Percentiles rank a stretch among this genome's conserved stretches.
Evolutionary conservation across 2,888 invertebrate genomes (phyloP).

Genomic region (Pammene aurita): DNA sequence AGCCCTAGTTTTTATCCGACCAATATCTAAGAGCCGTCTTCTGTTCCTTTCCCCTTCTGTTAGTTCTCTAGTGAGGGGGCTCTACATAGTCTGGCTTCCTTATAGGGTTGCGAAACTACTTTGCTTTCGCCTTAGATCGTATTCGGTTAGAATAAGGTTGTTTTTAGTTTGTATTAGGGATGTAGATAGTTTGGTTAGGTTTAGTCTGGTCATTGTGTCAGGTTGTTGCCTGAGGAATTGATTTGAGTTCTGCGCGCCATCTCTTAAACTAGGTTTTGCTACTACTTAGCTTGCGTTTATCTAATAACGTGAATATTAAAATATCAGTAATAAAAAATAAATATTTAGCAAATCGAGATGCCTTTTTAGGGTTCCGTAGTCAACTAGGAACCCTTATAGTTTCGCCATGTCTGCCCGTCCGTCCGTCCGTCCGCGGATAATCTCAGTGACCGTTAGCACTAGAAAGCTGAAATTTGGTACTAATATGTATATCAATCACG

Average conservation of each 20-base stretch:
- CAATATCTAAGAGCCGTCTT: slow-evolving; percentile 48
- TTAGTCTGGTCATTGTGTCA: slow-evolving; percentile 51
- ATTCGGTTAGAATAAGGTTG: neutral
- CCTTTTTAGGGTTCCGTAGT: too few relatives aligned
- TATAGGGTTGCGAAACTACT: slow-evolving; percentile 30
- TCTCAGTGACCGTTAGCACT: too few relatives aligned
- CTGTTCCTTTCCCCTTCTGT: slow-evolving; percentile 14
- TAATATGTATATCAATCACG: too few relatives aligned
- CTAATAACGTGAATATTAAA: neutral
- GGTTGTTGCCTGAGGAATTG: slow-evolving; percentile 58
- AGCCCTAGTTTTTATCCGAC: slow-evolving; percentile 57
- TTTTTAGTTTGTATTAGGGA: slow-evolving; percentile 5
- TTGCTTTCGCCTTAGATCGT: neutral
- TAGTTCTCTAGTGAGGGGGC: slow-evolving; percentile 39
- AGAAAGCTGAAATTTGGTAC: too few relatives aligned
- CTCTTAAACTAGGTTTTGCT: slow-evolving; percentile 47
- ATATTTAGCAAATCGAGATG: too few relatives aligned
- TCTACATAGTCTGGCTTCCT: slow-evolving; percentile 50
- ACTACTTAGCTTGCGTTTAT: neutral
- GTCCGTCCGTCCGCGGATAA: too few relatives aligned
- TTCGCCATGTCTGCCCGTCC: too few relatives aligned
- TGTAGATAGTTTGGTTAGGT: slow-evolving; percentile 35
- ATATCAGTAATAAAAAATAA: neutral
- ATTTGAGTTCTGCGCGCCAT: slow-evolving; percentile 53
- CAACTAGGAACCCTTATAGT: too few relatives aligned